Base-by-base conservation (phyloP, 2,888 invertebrate species). In the Lacanobia wlatinum region DNA sequence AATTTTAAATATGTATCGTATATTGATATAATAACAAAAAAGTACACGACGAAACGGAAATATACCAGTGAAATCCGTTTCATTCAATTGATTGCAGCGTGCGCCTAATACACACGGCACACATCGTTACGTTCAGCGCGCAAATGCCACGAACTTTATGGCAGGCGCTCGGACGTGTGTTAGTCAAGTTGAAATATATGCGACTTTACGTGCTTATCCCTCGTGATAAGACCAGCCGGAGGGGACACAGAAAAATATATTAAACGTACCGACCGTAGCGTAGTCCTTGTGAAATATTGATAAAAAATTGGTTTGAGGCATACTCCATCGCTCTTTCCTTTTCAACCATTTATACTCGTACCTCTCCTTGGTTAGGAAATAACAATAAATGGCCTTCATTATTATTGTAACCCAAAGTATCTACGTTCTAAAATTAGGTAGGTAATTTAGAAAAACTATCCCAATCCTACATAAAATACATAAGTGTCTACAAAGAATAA, bases 101-200 rank as follows among this genome's bases (percentile, higher is more conserved):
- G 61, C 83, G 65, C 73, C 73, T 75, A 58, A 58, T 73, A 52
- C 65, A 62, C 38, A 80, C 66, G 52, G 80, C 70, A 80, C 76
- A 81, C 76, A 79, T 82, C 70, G 52, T 81, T 78, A 78, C 70
- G 73, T 63, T 81, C 64, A 52, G 58, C 67, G 64, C 59, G 76
- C 67, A 74, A 78, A 71, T 83, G 76, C 83, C 62, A 46, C 70
- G 21, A 59, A 68, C 56, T 75, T 79, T 84, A 73, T 48, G 52
- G 59, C 78, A 87, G 86, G 86, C 87, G 79, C 79, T 85, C 59
- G 55, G 58, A 64, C 62, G 62, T 59, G 58, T 76, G 61, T 65
- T 65, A 56, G 48, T 67, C 69, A 58, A 70, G 70, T 70, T 79
- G 80, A 83, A 79, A 83, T 78, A 83, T 80, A 66, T 61, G 63